These are phyloP conservation scores for Meliscaeva auricollis DNA, from an alignment of 2,888 invertebrate genomes.

Conservation along the genomic window DNA sequence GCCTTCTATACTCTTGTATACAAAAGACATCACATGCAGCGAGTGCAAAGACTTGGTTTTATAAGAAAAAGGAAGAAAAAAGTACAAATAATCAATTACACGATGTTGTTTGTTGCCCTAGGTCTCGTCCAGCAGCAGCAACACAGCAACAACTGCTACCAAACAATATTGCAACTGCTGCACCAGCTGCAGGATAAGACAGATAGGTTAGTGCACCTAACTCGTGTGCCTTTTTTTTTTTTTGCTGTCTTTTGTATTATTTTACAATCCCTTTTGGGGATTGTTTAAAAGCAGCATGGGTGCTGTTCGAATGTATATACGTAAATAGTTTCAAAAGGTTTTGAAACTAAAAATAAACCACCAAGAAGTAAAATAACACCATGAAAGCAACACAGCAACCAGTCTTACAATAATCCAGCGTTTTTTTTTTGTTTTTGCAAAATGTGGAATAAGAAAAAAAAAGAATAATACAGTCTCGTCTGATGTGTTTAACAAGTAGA, in stretches of 20 bases:
- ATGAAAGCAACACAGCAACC: conserved; percentile 24
- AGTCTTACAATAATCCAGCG: conserved; percentile 47
- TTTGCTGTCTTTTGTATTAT: conserved; percentile 22
- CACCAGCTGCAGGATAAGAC: conserved; percentile 67
- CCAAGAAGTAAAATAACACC: conserved; percentile 29
- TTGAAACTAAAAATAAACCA: conserved; percentile 53
- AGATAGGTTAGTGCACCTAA: conserved; percentile 73
- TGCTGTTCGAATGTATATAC: neutral
- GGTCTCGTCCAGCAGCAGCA: conserved; percentile 50
- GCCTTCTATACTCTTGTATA: neutral
- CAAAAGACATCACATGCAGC: neutral
- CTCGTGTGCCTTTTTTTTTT: conserved; percentile 32
- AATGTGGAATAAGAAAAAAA: conserved; percentile 26
- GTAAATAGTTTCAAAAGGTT: conserved; percentile 36
- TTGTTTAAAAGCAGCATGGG: conserved; percentile 27
- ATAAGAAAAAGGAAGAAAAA: conserved; percentile 16
- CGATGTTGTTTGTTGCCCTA: conserved; percentile 68
- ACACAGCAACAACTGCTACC: conserved; percentile 14
- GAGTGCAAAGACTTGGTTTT: conserved; percentile 16
- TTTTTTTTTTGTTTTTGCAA: conserved; percentile 37
- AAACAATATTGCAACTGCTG: conserved; percentile 40
- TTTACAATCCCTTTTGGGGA: conserved; percentile 31
- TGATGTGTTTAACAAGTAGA: conserved; percentile 9
- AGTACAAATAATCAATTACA: conserved; percentile 58
- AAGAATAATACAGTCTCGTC: conserved; percentile 51